Percentiles rank a stretch among this genome's conserved stretches.
Conservation (phyloP, 2,113 vertebrate species). For the Rhadina sibilatrix region DNA sequence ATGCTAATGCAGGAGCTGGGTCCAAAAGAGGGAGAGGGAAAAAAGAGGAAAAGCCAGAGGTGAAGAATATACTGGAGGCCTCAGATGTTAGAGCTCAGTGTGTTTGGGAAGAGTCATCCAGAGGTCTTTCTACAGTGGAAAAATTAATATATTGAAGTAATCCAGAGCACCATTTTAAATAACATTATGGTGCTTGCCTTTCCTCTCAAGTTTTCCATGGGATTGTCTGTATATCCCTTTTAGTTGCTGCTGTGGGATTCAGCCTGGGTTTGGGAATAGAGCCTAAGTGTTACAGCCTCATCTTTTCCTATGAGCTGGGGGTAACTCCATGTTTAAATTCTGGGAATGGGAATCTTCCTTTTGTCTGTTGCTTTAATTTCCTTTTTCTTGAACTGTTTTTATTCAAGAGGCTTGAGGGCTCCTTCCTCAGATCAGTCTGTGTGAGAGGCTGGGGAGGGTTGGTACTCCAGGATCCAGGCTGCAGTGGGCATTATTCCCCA, state of each 20-base stretch:
- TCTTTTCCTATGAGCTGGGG: not conserved
- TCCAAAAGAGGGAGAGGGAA: not conserved
- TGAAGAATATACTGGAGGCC: not conserved
- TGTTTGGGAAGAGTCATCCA: slow-evolving; percentile 43
- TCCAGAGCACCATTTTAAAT: not conserved
- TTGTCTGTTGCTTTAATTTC: not conserved
- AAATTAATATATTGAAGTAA: not conserved
- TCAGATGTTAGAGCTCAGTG: not conserved
- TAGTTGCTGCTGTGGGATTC: not conserved
- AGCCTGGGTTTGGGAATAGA: not conserved
- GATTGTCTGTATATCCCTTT: not conserved
- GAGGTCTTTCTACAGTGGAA: slow-evolving; percentile 26
- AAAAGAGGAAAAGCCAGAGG: not conserved
- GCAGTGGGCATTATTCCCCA: fast-evolving
- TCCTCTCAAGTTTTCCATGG: not conserved
- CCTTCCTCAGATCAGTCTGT: not conserved
- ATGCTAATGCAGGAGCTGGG: not conserved
- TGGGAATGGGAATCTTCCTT: not conserved
- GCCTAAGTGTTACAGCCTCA: not conserved
- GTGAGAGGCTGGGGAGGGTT: not conserved
- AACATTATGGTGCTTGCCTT: not conserved
- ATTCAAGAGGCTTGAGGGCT: not conserved
- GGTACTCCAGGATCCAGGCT: not conserved
- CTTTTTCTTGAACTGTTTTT: not conserved
- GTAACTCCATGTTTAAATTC: not conserved